Evolutionary conservation across 1,140 invertebrate genomes (phyloP).

Genomic region (Drosophila ogumai): DNA sequence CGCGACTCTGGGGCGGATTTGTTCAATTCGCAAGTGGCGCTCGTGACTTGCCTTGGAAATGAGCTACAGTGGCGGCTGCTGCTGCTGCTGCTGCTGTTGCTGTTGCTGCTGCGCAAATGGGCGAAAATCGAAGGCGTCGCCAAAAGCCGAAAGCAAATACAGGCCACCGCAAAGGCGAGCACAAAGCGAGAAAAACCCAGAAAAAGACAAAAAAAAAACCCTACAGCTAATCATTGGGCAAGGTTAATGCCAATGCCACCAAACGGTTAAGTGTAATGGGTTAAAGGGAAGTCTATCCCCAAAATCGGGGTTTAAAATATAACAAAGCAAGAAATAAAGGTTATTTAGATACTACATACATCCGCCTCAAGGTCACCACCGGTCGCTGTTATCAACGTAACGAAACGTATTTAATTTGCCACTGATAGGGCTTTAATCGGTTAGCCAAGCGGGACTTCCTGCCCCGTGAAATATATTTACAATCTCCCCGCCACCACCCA

Average conservation of each 20-base stretch:
- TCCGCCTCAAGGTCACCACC: conserved; percentile 14
- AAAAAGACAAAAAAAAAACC: background rate
- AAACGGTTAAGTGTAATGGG: background rate
- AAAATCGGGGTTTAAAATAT: background rate
- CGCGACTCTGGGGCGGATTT: conserved; percentile 59
- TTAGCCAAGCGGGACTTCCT: conserved; percentile 14
- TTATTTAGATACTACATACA: background rate
- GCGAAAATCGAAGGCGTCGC: conserved; percentile 52
- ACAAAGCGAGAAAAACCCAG: conserved; percentile 13
- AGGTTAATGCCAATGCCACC: conserved; percentile 9
- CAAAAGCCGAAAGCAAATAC: conserved; percentile 35
- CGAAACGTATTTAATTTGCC: conserved; percentile 7
- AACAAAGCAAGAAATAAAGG: background rate
- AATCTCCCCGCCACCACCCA: background rate
- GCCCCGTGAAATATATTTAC: conserved; percentile 7
- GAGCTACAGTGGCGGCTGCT: conserved; percentile 8
- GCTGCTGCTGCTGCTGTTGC: conserved; percentile 8
- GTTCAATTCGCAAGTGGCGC: conserved; percentile 72
- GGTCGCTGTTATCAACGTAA: background rate
- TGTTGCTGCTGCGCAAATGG: conserved; percentile 40
- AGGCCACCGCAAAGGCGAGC: conserved; percentile 13
- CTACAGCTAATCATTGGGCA: conserved; percentile 3
- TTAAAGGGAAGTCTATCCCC: background rate
- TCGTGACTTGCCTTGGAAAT: conserved; percentile 81
- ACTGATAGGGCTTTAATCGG: conserved; percentile 19